phyloP scores from a whole-genome alignment of 2,797 vertebrate species.

The Emydoidea blandingii region DNA sequence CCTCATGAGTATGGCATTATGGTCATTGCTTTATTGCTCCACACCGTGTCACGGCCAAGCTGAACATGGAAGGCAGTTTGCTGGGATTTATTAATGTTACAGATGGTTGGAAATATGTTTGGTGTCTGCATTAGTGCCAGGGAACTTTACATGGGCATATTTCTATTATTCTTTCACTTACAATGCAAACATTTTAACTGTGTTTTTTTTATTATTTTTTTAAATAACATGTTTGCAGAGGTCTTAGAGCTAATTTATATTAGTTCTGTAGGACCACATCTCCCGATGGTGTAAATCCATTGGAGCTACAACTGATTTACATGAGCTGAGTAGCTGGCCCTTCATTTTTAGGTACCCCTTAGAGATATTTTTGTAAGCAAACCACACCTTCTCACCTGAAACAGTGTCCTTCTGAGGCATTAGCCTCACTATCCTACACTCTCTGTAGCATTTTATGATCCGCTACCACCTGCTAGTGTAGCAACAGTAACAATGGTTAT shows the following conservation, averaged over 20 bases:
- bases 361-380: neutral
- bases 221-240: neutral
- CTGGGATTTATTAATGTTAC: neutral
- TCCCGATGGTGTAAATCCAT: neutral
- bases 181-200: neutral
- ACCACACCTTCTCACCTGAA: neutral
- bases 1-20: neutral
- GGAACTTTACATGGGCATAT: neutral
- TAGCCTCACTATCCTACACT: neutral
- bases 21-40: neutral
- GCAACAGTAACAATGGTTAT: neutral
- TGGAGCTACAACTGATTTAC: neutral
- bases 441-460: neutral
- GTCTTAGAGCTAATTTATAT: neutral
- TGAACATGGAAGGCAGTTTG: neutral
- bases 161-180: neutral
- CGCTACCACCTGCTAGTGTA: neutral
- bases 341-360: neutral
- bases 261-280: neutral
- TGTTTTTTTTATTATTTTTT: neutral
- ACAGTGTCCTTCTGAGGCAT: neutral
- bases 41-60: neutral
- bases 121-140: neutral
- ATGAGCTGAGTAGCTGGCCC: neutral
- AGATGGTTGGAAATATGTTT: neutral